These are phyloP conservation scores for Oceanodroma leucorhoa DNA, from an alignment of 2,797 vertebrate species.

Conservation along the genomic window DNA sequence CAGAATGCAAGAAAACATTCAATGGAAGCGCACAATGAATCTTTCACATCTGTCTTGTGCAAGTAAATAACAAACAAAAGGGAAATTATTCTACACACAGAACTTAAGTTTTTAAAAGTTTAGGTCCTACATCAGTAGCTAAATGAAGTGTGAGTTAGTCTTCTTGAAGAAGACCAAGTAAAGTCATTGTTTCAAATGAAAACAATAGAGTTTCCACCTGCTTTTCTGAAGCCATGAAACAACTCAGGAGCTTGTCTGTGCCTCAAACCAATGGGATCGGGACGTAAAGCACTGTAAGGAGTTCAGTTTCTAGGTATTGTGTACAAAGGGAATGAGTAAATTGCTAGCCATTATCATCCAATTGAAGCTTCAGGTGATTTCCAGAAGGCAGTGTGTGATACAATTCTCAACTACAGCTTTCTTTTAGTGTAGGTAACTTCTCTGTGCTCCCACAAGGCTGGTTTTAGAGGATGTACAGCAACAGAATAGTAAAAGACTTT, in stretches of 20 bases:
- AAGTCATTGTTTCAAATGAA: not conserved
- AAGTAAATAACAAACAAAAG: not conserved
- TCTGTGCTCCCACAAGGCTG: not conserved
- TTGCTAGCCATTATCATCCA: rapidly evolving
- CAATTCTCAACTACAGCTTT: not conserved
- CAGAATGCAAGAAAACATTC: not conserved
- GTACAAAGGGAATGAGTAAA: not conserved
- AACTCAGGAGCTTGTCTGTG: not conserved
- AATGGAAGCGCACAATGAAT: rapidly evolving
- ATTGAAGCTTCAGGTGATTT: not conserved
- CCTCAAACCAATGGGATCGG: not conserved
- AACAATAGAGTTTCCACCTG: rapidly evolving
- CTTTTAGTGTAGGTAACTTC: not conserved
- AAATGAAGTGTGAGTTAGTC: not conserved
- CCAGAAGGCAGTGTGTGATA: not conserved
- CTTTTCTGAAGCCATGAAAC: not conserved
- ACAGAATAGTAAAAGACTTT: not conserved
- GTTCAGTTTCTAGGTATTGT: not conserved
- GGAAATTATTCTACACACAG: not conserved
- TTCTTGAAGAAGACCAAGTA: not conserved
- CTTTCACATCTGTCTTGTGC: not conserved
- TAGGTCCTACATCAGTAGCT: not conserved
- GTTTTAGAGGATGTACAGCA: not conserved
- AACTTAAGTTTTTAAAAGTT: not conserved
- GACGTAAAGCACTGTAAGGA: not conserved